Conservation (phyloP, 2,113 vertebrate species). For the Xenopus laevis region DNA sequence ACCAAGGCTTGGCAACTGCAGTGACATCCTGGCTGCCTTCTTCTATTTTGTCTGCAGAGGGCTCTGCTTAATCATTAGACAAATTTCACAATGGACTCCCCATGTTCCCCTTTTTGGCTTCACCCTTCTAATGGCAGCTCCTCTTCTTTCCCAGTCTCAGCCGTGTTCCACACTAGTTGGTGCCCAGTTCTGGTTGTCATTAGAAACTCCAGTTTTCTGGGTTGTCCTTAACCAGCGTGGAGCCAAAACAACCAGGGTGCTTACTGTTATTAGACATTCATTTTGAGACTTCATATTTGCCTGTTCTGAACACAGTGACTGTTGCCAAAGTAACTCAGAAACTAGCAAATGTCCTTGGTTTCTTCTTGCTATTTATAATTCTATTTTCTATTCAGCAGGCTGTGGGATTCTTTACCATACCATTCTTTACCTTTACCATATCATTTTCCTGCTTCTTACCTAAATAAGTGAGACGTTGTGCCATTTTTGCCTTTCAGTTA, state of each 20-base stretch:
- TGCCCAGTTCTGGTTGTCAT: constrained; percentile 13
- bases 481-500: not conserved
- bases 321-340: constrained; percentile 43
- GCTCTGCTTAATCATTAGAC: constrained; percentile 27
- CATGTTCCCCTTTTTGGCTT: constrained; percentile 13
- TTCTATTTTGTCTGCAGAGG: constrained; percentile 17
- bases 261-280: not conserved
- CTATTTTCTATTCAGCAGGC: not conserved
- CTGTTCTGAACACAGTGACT: constrained; percentile 13
- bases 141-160: constrained; percentile 19
- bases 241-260: constrained; percentile 5
- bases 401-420: constrained; percentile 14
- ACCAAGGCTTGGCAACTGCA: not conserved
- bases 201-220: constrained; percentile 17
- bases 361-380: constrained; percentile 37
- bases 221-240: constrained; percentile 6
- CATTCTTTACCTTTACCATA: no score
- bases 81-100: constrained; percentile 28
- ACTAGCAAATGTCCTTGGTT: constrained; percentile 32
- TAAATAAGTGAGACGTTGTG: not conserved
- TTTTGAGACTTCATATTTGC: constrained; percentile 11
- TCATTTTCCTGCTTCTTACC: constrained; percentile 8
- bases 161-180: constrained; percentile 1
- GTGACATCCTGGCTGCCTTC: constrained; percentile 9
- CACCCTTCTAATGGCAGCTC: constrained; percentile 26